Base-by-base conservation (phyloP, 2,113 vertebrate genomes). In the Motacilla tschutschensis region DNA sequence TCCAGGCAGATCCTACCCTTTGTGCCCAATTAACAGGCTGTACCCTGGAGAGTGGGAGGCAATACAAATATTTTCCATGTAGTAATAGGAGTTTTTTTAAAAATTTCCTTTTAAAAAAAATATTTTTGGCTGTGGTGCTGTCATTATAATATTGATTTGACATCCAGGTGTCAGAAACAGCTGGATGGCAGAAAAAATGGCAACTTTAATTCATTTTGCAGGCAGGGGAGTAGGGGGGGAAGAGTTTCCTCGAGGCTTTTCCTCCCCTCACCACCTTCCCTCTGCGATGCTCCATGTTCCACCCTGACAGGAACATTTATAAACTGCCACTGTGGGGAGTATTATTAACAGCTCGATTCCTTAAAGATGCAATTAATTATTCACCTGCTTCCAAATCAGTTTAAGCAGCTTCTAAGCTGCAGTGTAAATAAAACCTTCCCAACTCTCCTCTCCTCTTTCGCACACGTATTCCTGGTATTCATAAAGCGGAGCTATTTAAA, bases 311-410 rank as follows among this genome's bases (percentile, higher is more conserved):
- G 41, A 87, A 72, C 74, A 85, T 90, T 92, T 94, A 88, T 89
- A 91, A 92, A 87, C 73, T 51, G 78, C 58, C 44, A 87, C 88
- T 91, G 75, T 73, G 90, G 92, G 85, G 88, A 84, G 85, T 89
- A 79, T 94, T 95, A 95, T 94, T 92, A 96, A 91, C 84, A 82
- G 88, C 91, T 93, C 73, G 54, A 87, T 88, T 91, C 94, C 92
- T 95, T 93, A 92, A 95, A 95, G 93, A 94, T 53, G 85, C 92
- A 94, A 95, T 95, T 96, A 95, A 95, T 96, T 95, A 94, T 95
- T 95, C 94, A 95, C 94, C 91, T 95, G 91, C 90, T 93, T 94
- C 92, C 92, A 81, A 94, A 93, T 94, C 87, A 92, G 87, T 92
- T 94, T 89, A 94, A 93, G 87, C 88, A 86, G 92, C 85, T 91